Conservation (phyloP, 2,113 vertebrate genomes). For the Dunckerocampus dactyliophorus region DNA sequence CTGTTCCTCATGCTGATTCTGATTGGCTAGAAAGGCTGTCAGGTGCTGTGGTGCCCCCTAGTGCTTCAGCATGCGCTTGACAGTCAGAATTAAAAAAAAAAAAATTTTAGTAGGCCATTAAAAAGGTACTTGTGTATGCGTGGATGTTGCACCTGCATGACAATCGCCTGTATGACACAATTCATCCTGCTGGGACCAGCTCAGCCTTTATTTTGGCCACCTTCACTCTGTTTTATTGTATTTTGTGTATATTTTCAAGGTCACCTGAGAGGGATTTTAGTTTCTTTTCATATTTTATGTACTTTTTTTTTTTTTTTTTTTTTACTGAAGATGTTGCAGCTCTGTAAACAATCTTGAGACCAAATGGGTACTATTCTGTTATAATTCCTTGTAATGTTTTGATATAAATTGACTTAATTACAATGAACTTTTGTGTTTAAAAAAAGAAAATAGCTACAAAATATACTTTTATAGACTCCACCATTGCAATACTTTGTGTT, state of each 20-base stretch:
- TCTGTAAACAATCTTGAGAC: conserved; percentile 57
- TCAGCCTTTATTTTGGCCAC: background rate
- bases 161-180: no score
- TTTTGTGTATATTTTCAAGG: conserved; percentile 26
- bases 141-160: background rate
- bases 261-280: conserved; percentile 5
- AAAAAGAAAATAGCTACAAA: conserved; percentile 37
- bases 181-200: no score
- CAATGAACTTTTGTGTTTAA: conserved; percentile 73
- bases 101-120: no score
- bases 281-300: background rate
- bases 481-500: conserved; percentile 59
- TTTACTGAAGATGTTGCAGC: conserved; percentile 50
- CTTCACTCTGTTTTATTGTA: conserved; percentile 1
- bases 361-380: conserved; percentile 72
- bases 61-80: no score
- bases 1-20: no score
- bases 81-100: no score
- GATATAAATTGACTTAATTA: conserved; percentile 64
- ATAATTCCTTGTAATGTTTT: conserved; percentile 75
- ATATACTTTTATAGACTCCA: conserved; percentile 33
- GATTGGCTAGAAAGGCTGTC: background rate
- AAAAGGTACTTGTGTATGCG: background rate
- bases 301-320: conserved; percentile 14
- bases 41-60: background rate